Conservation (phyloP, 2,113 vertebrate genomes). For the Pavo muticus region DNA sequence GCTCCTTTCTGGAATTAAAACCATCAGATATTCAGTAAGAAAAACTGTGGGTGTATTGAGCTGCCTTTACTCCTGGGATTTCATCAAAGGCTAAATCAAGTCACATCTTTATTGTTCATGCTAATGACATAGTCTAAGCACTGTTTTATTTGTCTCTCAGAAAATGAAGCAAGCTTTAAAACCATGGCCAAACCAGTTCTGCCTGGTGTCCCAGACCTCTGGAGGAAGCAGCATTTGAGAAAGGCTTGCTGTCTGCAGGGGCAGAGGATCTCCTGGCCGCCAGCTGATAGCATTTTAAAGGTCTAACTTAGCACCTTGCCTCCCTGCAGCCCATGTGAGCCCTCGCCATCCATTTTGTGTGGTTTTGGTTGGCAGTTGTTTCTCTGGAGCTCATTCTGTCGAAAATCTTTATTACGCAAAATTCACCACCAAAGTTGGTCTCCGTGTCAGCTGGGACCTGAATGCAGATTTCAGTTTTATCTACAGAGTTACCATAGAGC, state of each 20-base stretch:
- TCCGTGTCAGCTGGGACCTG: neutral
- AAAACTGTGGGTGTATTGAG: neutral
- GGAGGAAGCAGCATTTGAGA: neutral
- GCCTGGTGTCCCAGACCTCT: rapidly evolving
- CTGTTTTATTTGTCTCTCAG: conserved; percentile 2
- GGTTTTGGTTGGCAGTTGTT: neutral
- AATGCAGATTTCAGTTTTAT: conserved; percentile 22
- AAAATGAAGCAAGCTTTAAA: neutral
- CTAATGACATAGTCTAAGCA: neutral
- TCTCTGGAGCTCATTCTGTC: neutral
- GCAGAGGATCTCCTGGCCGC: neutral
- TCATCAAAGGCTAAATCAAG: neutral
- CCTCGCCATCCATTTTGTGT: neutral
- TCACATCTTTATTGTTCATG: neutral
- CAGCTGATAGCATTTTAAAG: neutral
- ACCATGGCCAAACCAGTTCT: neutral
- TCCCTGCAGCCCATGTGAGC: rapidly evolving
- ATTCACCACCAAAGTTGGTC: neutral
- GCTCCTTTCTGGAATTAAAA: neutral
- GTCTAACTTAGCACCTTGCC: neutral
- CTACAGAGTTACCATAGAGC: neutral
- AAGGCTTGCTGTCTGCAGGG: neutral
- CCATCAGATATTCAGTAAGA: neutral
- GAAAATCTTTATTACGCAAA: conserved; percentile 33
- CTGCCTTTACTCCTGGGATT: conserved; percentile 6